Base-by-base conservation (phyloP, 2,113 vertebrate genomes). In the Vulpes ferrilata region DNA sequence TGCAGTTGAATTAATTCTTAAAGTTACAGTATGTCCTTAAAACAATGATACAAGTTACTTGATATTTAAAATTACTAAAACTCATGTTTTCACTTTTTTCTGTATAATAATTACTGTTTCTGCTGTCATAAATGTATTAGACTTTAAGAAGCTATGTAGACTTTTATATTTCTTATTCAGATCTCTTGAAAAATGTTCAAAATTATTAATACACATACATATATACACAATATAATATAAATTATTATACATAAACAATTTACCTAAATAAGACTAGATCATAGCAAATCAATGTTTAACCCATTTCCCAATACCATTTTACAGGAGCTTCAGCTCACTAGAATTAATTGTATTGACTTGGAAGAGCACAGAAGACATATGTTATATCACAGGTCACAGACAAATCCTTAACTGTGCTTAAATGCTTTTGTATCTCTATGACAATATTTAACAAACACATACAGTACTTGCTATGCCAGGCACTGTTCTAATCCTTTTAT, bases 1-100 rank as follows among this genome's bases (percentile, higher is more conserved):
- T 35, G 35, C 5, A 79, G 32, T 38, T 92, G 57, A 83, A 96
- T 93, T 95, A 97, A 93, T 85, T 60, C 84, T 88, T 94, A 0
- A 71, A 90, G 19, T 95, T 95, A 89, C 7, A 81, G 12, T 55
- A 90, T 92, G 30, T 84, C 55, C 62, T 69, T 94, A 88, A 69
- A 76, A 88, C 23, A 93, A 92, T 32, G 90, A 12, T 15, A 78
- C 35, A 81, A 87, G 79, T 76, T 95, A 95, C 69, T 12, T 76
- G 32, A 76, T 48, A 43, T 3, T 96, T 95, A 65, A 84, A 60
- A 19, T 86, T 73, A 87, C 32, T 82, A 62, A 95, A 85, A 17
- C 59, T 3, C n/a, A 85, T 57, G 43, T 82, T 35, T 87, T 67
- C 76, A 90, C 15, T 93, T 60, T 59, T 65, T 92, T 71, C 30